Evolutionary conservation across 2,888 invertebrate species (phyloP), one percentile per base, ranked within the genome.

Genomic region (Digitonthophagus gazella): DNA sequence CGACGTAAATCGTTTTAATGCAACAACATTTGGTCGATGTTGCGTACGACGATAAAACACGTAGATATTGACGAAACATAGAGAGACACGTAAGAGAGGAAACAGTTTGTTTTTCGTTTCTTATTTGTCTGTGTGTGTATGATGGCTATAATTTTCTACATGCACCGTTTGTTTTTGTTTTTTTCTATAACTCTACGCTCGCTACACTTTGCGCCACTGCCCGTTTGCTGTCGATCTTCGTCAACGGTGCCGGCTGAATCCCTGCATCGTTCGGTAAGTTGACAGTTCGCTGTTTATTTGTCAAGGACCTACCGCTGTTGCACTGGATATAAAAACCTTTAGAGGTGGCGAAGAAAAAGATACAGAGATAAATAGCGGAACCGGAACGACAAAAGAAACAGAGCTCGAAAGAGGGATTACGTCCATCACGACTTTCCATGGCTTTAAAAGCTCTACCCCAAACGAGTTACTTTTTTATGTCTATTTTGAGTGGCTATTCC

Each of bases 181-280:
- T 80, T 83, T 83, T 83, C 82, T 83, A 82, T 83, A 82, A 80
- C 79, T 82, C 82, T 82, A 75, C 82, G 82, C 80, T 82, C 82
- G 81, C 81, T 81, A 80, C 82, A 81, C 80, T 81, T 81, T 83
- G 79, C 79, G 83, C 79, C 80, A 81, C 65, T 69, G 80, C 78
- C 79, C 79, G 76, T 77, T 78, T 77, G 79, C 79, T 80, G 81
- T 78, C 78, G 78, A 77, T 78, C 76, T 75, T 70, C 76, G 74
- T 71, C 75, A 70, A 74, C 76, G 78, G 75, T 78, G 78, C 77
- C 18, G 74, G 72, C 75, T 73, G 75, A 70, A 68, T 72, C 69
- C 65, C 76, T 75, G 74, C 77, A 76, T 75, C 79, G 77, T 82
- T 82, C 75, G 82, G 83, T 83, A 82, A 83, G 83, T 83, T 76